Base-by-base conservation (phyloP, 2,113 vertebrate species). In the Uropsilus gracilis region DNA sequence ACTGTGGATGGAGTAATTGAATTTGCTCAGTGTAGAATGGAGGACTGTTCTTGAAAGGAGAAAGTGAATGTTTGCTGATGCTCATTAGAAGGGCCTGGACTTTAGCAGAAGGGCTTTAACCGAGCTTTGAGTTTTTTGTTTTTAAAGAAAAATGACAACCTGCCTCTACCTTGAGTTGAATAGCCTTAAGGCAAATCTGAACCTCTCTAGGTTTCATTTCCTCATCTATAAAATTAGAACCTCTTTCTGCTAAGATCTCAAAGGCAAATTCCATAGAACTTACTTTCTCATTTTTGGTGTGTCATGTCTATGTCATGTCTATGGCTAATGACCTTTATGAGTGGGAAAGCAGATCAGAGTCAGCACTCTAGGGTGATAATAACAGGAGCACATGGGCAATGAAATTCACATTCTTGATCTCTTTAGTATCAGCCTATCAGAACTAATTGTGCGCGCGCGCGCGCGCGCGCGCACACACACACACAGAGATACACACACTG, bases 191-290 rank as follows among this genome's bases (percentile, higher is more conserved):
- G 64, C 18, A 91, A 78, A 68, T 14, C 22, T 71, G 44, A 48
- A 61, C n/a, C 13, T 95, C 34, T 34, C 26, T 63, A 32, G 5
- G 26, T 75, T 66, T 84, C 57, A 13, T 34, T 80, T 81, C 4
- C 13, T 61, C 46, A 76, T 59, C 44, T 72, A 39, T 57, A 84
- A 90, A 92, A 81, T 78, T 28, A 85, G 53, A 94, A 85, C 14
- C 8, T 90, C 71, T 61, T 80, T 12, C 12, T 68, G 20, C 12
- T 77, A 53, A 66, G 32, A 44, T 22, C 12, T 50, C 7, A 18
- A 39, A 69, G 61, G 8, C 37, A 26, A 46, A 4, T 57, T 30
- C 30, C 61, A 61, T 34, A 44, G 68, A 55, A 55, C 34, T 55
- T 63, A 20, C 55, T 63, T 63, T 42, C n/a, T 89, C 46, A 32